Evolutionary conservation across 2,888 invertebrate genomes (phyloP).

Genomic region (Drosophila histrio): DNA sequence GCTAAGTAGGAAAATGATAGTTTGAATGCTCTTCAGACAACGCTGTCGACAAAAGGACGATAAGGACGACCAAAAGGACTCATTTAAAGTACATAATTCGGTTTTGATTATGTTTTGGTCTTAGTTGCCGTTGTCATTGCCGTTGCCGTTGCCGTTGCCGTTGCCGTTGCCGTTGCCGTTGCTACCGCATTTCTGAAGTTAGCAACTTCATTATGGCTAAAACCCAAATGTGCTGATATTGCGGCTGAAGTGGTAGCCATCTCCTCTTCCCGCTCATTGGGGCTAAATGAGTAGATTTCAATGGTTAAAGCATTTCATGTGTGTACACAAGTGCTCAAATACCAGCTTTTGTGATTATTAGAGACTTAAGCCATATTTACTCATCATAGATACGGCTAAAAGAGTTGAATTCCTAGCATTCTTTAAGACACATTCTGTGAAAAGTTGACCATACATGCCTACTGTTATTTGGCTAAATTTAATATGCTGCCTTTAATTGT

Average conservation of each 20-base stretch:
- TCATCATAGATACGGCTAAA: conserved; percentile 38
- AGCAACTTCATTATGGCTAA: conserved; percentile 79
- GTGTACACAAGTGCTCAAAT: conserved; percentile 42
- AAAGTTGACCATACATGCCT: not conserved
- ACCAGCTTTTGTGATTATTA: conserved; percentile 69
- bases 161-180: conserved; percentile 27
- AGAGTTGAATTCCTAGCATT: conserved; percentile 18
- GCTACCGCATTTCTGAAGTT: conserved; percentile 66
- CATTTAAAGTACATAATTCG: conserved; percentile 80
- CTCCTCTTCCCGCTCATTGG: not conserved
- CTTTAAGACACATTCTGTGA: not conserved
- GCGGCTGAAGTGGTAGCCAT: conserved; percentile 60
- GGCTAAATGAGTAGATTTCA: conserved; percentile 63
- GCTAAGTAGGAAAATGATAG: conserved; percentile 78
- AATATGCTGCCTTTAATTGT: not conserved
- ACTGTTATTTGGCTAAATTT: not conserved
- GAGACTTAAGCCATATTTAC: conserved; percentile 63
- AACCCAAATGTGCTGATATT: conserved; percentile 79
- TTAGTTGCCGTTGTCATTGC: conserved; percentile 22
- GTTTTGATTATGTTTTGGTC: conserved; percentile 79
- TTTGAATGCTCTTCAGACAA: conserved; percentile 70
- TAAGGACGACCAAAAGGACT: conserved; percentile 67
- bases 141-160: not conserved
- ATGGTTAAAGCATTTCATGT: conserved; percentile 46
- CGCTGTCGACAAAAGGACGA: conserved; percentile 54